Percentiles rank a stretch among this genome's conserved stretches.
These are phyloP conservation scores for Gallinago solitaria DNA, from an alignment of 2,797 vertebrate genomes.

Conservation along the genomic window DNA sequence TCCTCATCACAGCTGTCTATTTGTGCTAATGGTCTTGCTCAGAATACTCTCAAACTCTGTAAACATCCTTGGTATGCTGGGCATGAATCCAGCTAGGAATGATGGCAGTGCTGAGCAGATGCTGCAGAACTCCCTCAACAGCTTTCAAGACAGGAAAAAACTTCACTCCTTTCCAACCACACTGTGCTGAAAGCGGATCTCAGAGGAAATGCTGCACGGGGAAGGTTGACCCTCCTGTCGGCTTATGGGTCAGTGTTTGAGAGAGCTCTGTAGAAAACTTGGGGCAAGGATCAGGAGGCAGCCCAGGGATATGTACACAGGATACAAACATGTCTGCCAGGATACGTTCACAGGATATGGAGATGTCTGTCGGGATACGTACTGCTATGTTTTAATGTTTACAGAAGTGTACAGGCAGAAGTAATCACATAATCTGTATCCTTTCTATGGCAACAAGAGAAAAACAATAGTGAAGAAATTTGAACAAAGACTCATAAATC, in stretches of 20 bases:
- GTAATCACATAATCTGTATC: neutral
- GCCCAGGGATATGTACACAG: neutral
- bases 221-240: neutral
- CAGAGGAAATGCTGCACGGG: neutral
- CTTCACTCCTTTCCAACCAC: neutral
- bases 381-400: conserved; percentile 14
- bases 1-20: neutral
- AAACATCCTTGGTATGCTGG: conserved; percentile 29
- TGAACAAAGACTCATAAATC: conserved; percentile 15
- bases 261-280: neutral
- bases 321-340: conserved; percentile 21
- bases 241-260: neutral
- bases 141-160: conserved; percentile 36
- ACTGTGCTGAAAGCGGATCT: neutral
- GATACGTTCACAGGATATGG: conserved; percentile 17
- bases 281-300: neutral
- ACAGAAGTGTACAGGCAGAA: neutral
- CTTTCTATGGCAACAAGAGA: conserved; percentile 21
- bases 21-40: neutral
- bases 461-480: neutral
- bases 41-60: conserved; percentile 8
- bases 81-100: conserved; percentile 43
- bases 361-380: neutral
- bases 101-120: conserved; percentile 26
- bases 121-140: neutral